Percentiles rank a stretch among this genome's conserved stretches.
Conservation (phyloP, 2,888 invertebrate species). For the Priapulus caudatus region DNA sequence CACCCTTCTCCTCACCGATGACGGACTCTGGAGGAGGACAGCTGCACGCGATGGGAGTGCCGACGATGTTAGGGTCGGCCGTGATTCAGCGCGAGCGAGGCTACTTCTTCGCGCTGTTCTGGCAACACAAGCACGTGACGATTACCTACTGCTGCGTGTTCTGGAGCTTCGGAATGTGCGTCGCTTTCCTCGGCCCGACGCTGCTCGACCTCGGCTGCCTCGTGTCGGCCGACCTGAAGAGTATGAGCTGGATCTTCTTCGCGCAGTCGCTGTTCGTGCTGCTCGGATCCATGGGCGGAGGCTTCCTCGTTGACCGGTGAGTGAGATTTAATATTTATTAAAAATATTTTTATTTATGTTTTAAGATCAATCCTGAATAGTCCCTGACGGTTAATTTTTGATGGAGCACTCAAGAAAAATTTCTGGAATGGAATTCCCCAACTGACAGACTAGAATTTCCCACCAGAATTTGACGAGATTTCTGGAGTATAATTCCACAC, state of each 20-base stretch:
- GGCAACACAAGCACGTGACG: conserved; percentile 37
- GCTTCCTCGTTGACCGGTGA: conserved; percentile 38
- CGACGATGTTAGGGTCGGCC: conserved; percentile 2
- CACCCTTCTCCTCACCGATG: too few relatives aligned
- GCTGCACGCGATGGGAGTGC: neutral
- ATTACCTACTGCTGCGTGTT: conserved; percentile 40
- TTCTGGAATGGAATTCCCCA: too few relatives aligned
- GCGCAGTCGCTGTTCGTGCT: conserved; percentile 41
- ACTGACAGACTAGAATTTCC: too few relatives aligned
- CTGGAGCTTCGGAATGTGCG: conserved; percentile 43
- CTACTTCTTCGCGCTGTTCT: conserved; percentile 35
- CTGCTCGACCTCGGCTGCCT: conserved; percentile 42
- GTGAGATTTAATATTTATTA: too few relatives aligned
- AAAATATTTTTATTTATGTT: neutral
- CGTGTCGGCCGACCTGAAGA: conserved; percentile 36
- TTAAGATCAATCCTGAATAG: neutral
- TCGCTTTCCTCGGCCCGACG: conserved; percentile 43
- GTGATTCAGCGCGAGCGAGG: conserved; percentile 17
- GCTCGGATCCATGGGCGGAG: conserved; percentile 40
- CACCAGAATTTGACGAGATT: too few relatives aligned
- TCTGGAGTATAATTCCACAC: too few relatives aligned
- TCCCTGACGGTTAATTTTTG: neutral
- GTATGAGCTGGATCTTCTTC: conserved; percentile 43
- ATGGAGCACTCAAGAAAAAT: neutral
- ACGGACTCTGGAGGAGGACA: neutral